Conservation (phyloP, 2,797 vertebrate genomes). For the Sarcophilus harrisii region DNA sequence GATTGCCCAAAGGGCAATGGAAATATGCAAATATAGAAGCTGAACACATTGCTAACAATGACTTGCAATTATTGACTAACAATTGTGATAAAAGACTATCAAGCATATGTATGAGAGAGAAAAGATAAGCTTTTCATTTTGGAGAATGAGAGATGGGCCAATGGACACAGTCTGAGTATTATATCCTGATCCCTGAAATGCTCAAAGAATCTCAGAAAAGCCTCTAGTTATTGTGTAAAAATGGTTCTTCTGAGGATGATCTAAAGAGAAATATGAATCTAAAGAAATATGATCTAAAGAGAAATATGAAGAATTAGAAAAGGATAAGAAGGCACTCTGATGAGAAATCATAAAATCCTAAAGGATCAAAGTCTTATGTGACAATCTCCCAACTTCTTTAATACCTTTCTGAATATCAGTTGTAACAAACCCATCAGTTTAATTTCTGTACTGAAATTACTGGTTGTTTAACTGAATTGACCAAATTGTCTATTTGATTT, state of each 20-base stretch:
- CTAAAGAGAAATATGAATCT: neutral
- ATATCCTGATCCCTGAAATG: neutral
- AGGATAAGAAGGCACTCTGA: neutral
- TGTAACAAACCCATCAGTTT: neutral
- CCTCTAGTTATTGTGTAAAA: neutral
- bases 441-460: conserved; percentile 19
- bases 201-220: neutral
- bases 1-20: neutral
- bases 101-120: neutral
- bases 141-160: neutral
- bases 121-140: neutral
- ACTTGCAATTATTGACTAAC: neutral
- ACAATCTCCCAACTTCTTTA: neutral
- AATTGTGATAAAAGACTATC: neutral
- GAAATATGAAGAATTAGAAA: neutral
- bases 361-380: neutral
- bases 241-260: too few species aligned
- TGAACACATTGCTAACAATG: neutral
- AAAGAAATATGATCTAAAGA: neutral
- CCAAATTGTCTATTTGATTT: conserved; percentile 12
- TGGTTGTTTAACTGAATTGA: conserved; percentile 29
- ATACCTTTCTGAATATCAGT: neutral
- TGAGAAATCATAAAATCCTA: neutral
- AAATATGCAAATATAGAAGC: neutral
- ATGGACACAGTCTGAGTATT: neutral